Percentiles rank a stretch among this genome's conserved stretches.
Conservation (phyloP, 1,140 invertebrate species). For the Panulirus ornatus region DNA sequence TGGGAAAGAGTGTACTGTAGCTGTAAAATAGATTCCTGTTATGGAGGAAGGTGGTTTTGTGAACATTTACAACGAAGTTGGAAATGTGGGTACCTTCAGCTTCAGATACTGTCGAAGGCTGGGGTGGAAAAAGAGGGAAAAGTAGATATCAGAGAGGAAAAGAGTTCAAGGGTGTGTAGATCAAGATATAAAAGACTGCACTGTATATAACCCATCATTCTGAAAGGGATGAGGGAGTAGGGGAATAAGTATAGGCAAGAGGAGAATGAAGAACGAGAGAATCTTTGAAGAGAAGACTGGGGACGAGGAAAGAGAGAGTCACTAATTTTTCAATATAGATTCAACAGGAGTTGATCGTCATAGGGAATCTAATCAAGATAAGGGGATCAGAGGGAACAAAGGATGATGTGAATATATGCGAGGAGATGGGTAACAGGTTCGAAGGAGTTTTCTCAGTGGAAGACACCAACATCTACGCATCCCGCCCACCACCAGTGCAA, state of each 20-base stretch:
- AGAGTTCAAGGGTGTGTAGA: background rate
- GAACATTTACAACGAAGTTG: background rate
- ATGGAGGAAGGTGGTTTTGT: background rate
- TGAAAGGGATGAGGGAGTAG: background rate
- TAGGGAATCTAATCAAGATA: no score
- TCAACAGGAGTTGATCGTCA: no score
- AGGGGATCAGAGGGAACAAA: no score
- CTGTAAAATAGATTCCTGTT: background rate
- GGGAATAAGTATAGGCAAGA: background rate
- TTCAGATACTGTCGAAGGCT: background rate
- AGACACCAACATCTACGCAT: no score
- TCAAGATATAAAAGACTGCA: background rate
- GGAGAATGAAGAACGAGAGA: background rate
- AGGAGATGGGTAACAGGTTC: no score
- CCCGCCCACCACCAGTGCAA: no score
- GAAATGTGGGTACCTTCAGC: background rate
- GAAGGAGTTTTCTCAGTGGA: no score
- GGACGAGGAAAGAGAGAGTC: background rate
- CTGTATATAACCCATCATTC: background rate
- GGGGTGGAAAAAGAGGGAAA: background rate
- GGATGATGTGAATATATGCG: no score
- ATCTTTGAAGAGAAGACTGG: background rate
- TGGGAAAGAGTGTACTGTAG: background rate
- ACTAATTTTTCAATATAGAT: background rate
- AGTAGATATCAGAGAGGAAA: background rate